Evolutionary conservation across 1,140 invertebrate species (phyloP).

Genomic region (Leptinotarsa undecemlineata): DNA sequence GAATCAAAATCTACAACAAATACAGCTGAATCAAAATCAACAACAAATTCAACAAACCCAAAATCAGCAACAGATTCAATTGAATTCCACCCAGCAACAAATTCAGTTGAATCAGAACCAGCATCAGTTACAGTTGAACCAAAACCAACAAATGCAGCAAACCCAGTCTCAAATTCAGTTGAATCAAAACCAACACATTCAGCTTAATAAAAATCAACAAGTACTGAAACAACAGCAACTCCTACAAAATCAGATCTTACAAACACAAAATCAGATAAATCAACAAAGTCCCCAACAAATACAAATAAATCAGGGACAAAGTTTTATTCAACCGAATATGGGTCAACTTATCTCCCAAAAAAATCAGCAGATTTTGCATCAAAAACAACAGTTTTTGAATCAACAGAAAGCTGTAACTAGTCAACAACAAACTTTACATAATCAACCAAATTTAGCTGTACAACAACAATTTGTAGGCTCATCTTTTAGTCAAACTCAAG

Average conservation of each 20-base stretch:
- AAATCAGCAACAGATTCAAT: constrained; percentile 45
- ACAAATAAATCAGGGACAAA: constrained; percentile 39
- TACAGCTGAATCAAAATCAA: constrained; percentile 46
- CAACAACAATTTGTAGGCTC: constrained; percentile 33
- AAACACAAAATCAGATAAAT: constrained; percentile 29
- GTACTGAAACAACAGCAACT: constrained; percentile 36
- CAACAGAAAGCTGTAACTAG: constrained; percentile 36
- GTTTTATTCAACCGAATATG: constrained; percentile 28
- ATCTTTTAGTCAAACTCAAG: constrained; percentile 17
- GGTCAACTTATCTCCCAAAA: constrained; percentile 31
- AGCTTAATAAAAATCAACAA: constrained; percentile 39
- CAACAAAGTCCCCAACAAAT: constrained; percentile 30
- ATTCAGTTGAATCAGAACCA: constrained; percentile 28
- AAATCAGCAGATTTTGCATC: constrained; percentile 18
- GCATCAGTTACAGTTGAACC: constrained; percentile 39
- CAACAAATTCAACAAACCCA: constrained; percentile 58
- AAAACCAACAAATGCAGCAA: constrained; percentile 34
- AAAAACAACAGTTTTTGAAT: constrained; percentile 37
- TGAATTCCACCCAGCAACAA: constrained; percentile 39
- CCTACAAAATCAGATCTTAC: constrained; percentile 11
- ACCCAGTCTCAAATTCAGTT: constrained; percentile 29
- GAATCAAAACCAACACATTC: constrained; percentile 29
- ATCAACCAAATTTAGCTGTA: constrained; percentile 37
- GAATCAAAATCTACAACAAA: constrained; percentile 51
- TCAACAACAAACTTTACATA: constrained; percentile 38